These are phyloP conservation scores for Stegodyphus mimosarum DNA, from an alignment of 1,140 invertebrate species.

Conservation along the genomic window DNA sequence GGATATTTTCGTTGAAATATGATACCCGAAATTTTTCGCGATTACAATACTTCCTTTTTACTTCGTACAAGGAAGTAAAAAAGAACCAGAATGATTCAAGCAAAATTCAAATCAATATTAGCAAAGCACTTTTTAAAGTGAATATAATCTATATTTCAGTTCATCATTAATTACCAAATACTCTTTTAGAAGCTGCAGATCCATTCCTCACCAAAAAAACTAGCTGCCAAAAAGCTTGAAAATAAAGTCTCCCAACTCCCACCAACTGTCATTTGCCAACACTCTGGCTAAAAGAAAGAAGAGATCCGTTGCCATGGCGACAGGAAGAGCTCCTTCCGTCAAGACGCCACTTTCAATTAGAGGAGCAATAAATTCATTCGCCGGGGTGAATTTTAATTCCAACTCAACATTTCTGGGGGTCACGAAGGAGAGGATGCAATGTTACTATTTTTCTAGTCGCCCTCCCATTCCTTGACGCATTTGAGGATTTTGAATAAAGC, in stretches of 20 bases:
- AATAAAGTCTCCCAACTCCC: background rate
- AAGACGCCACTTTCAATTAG: constrained; percentile 38
- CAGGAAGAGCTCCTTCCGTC: constrained; percentile 25
- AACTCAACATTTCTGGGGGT: no score
- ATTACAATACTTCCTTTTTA: no score
- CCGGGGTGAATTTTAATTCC: background rate
- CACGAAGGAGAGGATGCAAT: background rate
- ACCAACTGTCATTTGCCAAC: background rate
- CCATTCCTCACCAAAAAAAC: background rate
- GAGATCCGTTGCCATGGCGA: constrained; percentile 12
- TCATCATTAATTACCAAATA: background rate
- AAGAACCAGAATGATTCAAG: no score
- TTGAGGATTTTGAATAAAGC: no score
- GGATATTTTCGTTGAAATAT: no score
- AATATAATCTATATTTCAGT: background rate
- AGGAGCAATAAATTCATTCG: constrained; percentile 34
- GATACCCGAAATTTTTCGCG: no score
- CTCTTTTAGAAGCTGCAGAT: background rate
- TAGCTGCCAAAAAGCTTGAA: background rate
- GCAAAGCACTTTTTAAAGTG: background rate
- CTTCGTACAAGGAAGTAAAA: no score
- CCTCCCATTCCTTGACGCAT: background rate
- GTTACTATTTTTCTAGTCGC: background rate
- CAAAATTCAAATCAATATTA: background rate
- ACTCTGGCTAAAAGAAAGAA: background rate